Evolutionary conservation across 2,797 vertebrate genomes (phyloP).

Genomic region (Eutrigla gurnardus): DNA sequence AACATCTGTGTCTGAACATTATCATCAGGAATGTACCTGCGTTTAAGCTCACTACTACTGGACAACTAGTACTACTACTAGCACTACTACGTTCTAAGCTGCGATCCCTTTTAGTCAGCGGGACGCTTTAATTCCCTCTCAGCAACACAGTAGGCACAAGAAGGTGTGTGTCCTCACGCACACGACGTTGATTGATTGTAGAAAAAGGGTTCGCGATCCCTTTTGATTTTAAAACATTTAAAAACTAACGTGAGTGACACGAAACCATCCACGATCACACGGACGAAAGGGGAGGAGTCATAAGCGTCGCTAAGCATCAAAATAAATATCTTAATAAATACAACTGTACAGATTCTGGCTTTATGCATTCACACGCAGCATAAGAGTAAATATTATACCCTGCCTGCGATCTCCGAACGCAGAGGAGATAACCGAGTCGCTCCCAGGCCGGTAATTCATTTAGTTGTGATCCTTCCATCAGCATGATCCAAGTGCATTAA

Average conservation of each 20-base stretch:
- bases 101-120: slow-evolving; percentile 17
- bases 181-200: slow-evolving; percentile 79
- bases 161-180: slow-evolving; percentile 71
- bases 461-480: slow-evolving; percentile 41
- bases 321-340: slow-evolving; percentile 82
- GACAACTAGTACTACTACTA: slow-evolving; percentile 16
- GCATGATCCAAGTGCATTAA: slow-evolving; percentile 62
- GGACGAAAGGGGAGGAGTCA: slow-evolving; percentile 24
- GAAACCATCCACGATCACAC: slow-evolving; percentile 47
- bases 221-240: slow-evolving; percentile 45
- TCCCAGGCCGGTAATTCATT: slow-evolving; percentile 24
- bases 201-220: slow-evolving; percentile 45
- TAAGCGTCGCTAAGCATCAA: slow-evolving; percentile 59
- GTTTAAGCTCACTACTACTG: slow-evolving; percentile 39
- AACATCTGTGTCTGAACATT: slow-evolving; percentile 62
- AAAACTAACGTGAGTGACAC: slow-evolving; percentile 39
- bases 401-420: slow-evolving; percentile 54
- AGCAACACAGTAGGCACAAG: slow-evolving; percentile 75
- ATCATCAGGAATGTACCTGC: slow-evolving; percentile 53
- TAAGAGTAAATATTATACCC: slow-evolving; percentile 54
- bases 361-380: slow-evolving; percentile 49
- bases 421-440: slow-evolving; percentile 47
- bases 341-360: slow-evolving; percentile 66
- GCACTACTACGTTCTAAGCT: slow-evolving; percentile 12
- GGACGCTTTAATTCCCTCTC: slow-evolving; percentile 38